Base-by-base conservation (phyloP, 2,797 vertebrate species). In the Epinephelus malabaricus region DNA sequence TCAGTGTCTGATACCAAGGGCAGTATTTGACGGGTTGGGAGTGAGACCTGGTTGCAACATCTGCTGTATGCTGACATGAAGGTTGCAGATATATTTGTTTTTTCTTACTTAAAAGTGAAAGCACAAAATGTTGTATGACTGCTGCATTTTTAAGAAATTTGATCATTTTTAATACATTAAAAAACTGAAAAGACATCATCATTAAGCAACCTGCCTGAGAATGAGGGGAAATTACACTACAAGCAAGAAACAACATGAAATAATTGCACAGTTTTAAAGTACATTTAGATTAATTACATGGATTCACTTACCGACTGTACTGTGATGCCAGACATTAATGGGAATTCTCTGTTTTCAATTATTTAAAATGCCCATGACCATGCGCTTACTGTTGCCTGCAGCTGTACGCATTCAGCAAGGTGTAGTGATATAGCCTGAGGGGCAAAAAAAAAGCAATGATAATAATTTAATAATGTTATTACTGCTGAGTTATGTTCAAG, bases 401-500 rank as follows among this genome's bases (percentile, higher is more conserved):
- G 60, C 60, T 38, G 2, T 25, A 10, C 2, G n/a, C 40, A 5
- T 46, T 38, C 9, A 47, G 17, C 10, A 34, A 43, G 11, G 45
- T 3, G 1, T 18, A 18, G 23, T 12, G 53, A 45, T 55, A 18
- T 45, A 51, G 10, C 56, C 50, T 34, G 5, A 64, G 50, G 47
- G 21, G 5, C 1, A 23, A 11, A 47, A 40, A 40, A 11, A 40
- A 40, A 38, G 3, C 27, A 8, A 45, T 47, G 14, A 46, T 34
- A 55, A 45, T 55, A 34, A 51, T 58, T 21, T 56, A 47, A 14
- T 54, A 30, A 58, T 56, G 19, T 80, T 25, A 53, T 46, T 5
- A 30, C 34, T 73, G 63, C 38, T 40, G 27, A 67, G 49, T 18
- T 63, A 5, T 34, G 11, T 51, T 73, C 18, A 17, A 3, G 49